Evolutionary conservation across 2,113 vertebrate species (phyloP), one percentile per base, ranked within the genome.

Genomic region (Pseudorhombus dupliciocellatus): DNA sequence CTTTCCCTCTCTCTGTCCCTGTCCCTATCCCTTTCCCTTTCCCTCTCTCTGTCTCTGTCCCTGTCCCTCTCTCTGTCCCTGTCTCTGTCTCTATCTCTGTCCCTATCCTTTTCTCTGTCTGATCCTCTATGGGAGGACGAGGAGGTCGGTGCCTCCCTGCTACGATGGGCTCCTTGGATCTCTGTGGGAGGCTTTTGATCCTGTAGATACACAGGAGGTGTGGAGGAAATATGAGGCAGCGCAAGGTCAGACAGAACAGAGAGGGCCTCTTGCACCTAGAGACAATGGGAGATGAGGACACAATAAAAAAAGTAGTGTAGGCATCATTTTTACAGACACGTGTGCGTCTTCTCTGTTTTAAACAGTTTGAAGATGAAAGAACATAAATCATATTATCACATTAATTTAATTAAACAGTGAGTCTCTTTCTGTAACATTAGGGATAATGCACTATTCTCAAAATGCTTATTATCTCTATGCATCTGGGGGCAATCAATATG

Each of bases 81-180:
- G 0, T 75, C 34, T 10, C 52, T 21, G 0, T 66, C 71, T 22
- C 30, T n/a, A 0, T 74, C 62, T n/a, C 62, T 95, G 12, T 96
- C 94, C 54, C 79, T 91, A 55, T 96, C 95, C 34, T 71, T 77
- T 0, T 65, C 63, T 6, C 10, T 28, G 5, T 63, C 70, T 10
- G n/a, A 8, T 0, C 20, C 67, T 1, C 0, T 65, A 25, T 89
- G 52, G 4, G 87, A 92, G 1, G 88, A 84, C 0, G 91, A 85
- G 75, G 86, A 93, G 63, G 79, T 81, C 0, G 78, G 66, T 5
- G 66, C 65, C 6, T 91, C 90, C 61, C 70, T 75, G 67, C 75
- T 84, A 57, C 73, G 89, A 59, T 73, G 30, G 7, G 68, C 30
- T 37, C 71, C 80, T 14, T 80, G 80, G 21, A 34, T 81, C 42